Base-by-base conservation (phyloP, 1,140 invertebrate genomes). In the Eufriesea mexicana region DNA sequence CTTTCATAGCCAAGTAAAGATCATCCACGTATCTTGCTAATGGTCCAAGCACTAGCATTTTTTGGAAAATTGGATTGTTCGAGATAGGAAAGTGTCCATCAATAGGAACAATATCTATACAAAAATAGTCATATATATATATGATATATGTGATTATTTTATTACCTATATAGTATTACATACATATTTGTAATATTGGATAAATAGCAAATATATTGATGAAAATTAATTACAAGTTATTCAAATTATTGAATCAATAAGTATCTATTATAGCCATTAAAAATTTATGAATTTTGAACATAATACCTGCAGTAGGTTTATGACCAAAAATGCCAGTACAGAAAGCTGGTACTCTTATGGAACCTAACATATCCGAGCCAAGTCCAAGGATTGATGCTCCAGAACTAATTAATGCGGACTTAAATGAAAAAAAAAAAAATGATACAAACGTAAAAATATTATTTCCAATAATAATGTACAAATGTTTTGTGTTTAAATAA, bases 321-420 rank as follows among this genome's bases (percentile, higher is more conserved):
- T 98, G 97, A 45, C 98, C 98, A 91, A 97, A 99, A 49, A 99
- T 94, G 28, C 98, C 98, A 93, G 96, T 97, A 90, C 97, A 98
- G 57, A 97, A 95, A 16, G 97, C 95, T 2, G 98, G 98, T 87
- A 99, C 94, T 47, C 98, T 95, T 83, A 99, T 97, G 20, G 98
- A 98, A 16, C 98, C 96, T 18, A 96, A 97, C 78, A 99, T 96
- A 92, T 99, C 98, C 0, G 97, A 98, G 14, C 97, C 97, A 54
- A 99, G 93, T 51, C 98, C 98, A 68, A 98, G 95, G 0, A 97
- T 91, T 0, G 97, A 96, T 23, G 96, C 97, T 23, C 96, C 97
- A 64, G 96, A 92, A 7, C 96, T 96, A 20, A 98, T 91, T 2
- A 98, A 85, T 2, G 96, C 96, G 0, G 94, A 96, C 96, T 97